Conservation (phyloP, 1,140 invertebrate species). For the Cecropterus lyciades region DNA sequence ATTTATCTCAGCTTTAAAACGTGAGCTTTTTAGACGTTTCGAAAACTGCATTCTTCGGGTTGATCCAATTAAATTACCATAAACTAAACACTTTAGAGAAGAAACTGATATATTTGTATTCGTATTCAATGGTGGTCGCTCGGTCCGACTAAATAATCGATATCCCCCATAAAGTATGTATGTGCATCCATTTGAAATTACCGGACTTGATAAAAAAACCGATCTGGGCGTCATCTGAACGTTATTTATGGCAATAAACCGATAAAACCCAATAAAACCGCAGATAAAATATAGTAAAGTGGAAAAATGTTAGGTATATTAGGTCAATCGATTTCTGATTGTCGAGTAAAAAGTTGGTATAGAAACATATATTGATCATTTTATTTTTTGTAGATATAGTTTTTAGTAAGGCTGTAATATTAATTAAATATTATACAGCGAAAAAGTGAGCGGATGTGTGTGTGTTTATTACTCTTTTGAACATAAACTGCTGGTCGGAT, state of each 20-base stretch:
- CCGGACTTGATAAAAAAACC: slow-evolving; percentile 43
- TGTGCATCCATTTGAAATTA: slow-evolving; percentile 43
- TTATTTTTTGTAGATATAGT: too few relatives aligned
- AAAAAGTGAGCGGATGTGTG: too few relatives aligned
- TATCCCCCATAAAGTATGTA: slow-evolving; percentile 19
- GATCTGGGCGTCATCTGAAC: slow-evolving; percentile 42
- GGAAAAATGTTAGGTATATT: slow-evolving; percentile 41
- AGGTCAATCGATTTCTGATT: slow-evolving; percentile 18
- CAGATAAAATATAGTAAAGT: slow-evolving; percentile 58
- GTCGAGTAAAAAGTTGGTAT: too few relatives aligned
- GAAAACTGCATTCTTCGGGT: slow-evolving; percentile 1
- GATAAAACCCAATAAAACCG: slow-evolving; percentile 60
- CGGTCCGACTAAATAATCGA: slow-evolving; percentile 31
- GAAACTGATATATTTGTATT: slow-evolving; percentile 14
- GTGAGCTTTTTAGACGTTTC: slow-evolving; percentile 1
- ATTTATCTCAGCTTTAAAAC: not conserved
- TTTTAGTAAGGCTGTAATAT: too few relatives aligned
- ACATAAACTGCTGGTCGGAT: too few relatives aligned
- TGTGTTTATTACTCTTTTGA: too few relatives aligned
- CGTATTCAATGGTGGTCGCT: slow-evolving; percentile 16
- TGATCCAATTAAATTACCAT: slow-evolving; percentile 34
- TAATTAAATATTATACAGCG: too few relatives aligned
- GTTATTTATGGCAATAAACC: slow-evolving; percentile 62
- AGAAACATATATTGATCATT: too few relatives aligned
- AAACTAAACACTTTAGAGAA: slow-evolving; percentile 20